phyloP scores from a whole-genome alignment of 2,113 vertebrate genomes.

The Eidolon helvum region DNA sequence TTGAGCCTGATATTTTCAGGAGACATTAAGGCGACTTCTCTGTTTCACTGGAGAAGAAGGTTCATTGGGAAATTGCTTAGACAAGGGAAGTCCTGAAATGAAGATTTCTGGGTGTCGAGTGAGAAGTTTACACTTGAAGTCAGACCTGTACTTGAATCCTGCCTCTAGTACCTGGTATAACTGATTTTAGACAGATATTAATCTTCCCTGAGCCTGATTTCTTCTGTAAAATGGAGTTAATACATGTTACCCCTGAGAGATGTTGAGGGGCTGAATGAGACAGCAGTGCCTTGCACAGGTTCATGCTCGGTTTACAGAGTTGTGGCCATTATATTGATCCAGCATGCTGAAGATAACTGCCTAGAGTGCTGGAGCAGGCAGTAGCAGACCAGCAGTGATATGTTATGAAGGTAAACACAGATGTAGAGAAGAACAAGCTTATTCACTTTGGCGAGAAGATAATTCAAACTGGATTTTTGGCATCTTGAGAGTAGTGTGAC shows the following conservation, averaged over 20 bases:
- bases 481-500: neutral
- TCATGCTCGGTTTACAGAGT: neutral
- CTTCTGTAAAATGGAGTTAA: neutral
- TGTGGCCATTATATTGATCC: neutral
- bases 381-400: neutral
- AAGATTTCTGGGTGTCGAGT: neutral
- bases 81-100: neutral
- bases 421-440: neutral
- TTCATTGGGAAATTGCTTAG: neutral
- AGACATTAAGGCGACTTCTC: neutral
- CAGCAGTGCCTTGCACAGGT: neutral
- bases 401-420: neutral
- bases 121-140: neutral
- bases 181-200: neutral
- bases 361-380: neutral
- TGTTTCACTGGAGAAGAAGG: neutral
- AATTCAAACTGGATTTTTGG: neutral
- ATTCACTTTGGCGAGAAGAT: neutral
- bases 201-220: neutral
- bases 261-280: neutral
- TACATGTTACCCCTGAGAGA: neutral
- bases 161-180: neutral
- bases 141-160: neutral
- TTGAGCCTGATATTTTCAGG: neutral
- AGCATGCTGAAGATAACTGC: neutral